Evolutionary conservation across 2,113 vertebrate genomes (phyloP), one percentile per base, ranked within the genome.

Genomic region (Cromileptes altivelis): DNA sequence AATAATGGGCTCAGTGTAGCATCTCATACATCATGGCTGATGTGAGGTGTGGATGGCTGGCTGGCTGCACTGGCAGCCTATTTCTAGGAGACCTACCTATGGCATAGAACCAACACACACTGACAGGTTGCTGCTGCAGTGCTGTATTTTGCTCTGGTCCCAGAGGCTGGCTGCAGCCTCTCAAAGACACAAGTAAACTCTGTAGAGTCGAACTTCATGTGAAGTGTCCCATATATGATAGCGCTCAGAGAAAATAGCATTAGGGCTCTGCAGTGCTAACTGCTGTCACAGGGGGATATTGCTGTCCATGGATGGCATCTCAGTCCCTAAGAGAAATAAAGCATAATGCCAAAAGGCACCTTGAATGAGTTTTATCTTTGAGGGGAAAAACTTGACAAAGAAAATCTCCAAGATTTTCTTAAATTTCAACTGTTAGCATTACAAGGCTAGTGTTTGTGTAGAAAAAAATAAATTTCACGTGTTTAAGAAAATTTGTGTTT

Each of bases 71-170:
- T 49, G 27, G 18, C 45, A 78, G 30, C 25, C 87, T 92, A 88
- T 88, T 88, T 88, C 73, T 58, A 71, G 89, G 42, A 86, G 90
- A 77, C 65, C 81, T 82, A 86, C 83, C 88, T 88, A 84, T 86
- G 70, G 81, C 82, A 60, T 56, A 21, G 63, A 85, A 77, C 40
- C 78, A 82, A 64, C 49, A 62, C 79, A 83, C 70, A 78, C 75
- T 57, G 30, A 61, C 86, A 87, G 65, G 50, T 79, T 52, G n/a
- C 75, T 86, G 82, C 80, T 88, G 87, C 87, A 78, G 64, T 84
- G 67, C 82, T 78, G 78, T 62, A 81, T 56, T 80, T 55, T 82
- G 47, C 58, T 58, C 30, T 19, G 49, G 65, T 83, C 89, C 85
- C 87, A 77, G 73, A 78, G 76, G 81, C 67, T 2, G 2, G 18